These are phyloP conservation scores for Chymomyza caudatula DNA, from an alignment of 2,888 invertebrate species.

Conservation along the genomic window DNA sequence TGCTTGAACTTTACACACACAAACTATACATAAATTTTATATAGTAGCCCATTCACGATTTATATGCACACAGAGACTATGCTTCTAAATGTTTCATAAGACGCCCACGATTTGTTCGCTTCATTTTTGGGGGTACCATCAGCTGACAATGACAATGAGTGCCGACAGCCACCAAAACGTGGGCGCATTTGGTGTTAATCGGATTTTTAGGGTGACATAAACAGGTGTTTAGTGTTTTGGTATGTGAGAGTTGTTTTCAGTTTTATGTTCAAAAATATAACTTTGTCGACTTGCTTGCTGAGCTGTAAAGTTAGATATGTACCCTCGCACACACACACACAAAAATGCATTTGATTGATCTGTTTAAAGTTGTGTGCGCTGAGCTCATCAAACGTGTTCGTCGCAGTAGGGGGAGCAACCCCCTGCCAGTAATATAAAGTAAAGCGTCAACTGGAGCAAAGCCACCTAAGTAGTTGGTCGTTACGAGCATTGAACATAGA, in stretches of 20 bases:
- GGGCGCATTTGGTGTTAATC: slow-evolving; percentile 1
- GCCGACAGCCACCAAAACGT: background rate
- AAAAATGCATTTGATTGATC: background rate
- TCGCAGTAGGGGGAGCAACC: background rate
- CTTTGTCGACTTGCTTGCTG: background rate
- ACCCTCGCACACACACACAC: no score
- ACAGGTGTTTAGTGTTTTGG: background rate
- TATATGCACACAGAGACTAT: background rate
- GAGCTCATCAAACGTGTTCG: background rate
- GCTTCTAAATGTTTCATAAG: background rate
- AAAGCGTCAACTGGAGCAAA: background rate
- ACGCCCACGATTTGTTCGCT: background rate
- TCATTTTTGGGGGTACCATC: background rate
- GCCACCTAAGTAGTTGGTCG: background rate
- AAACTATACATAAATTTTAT: background rate
- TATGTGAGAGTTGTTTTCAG: background rate
- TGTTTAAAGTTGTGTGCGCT: background rate
- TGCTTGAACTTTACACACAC: background rate
- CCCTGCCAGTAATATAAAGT: background rate
- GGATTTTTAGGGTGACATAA: background rate
- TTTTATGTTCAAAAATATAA: background rate
- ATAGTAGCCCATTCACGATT: background rate
- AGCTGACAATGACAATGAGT: background rate
- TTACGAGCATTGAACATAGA: background rate
- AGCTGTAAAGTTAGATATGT: background rate